A percentile compares a stretch with the other conserved stretches of the same genome.
Evolutionary conservation across 2,888 invertebrate genomes (phyloP).

Genomic region (Cloeon dipterum): DNA sequence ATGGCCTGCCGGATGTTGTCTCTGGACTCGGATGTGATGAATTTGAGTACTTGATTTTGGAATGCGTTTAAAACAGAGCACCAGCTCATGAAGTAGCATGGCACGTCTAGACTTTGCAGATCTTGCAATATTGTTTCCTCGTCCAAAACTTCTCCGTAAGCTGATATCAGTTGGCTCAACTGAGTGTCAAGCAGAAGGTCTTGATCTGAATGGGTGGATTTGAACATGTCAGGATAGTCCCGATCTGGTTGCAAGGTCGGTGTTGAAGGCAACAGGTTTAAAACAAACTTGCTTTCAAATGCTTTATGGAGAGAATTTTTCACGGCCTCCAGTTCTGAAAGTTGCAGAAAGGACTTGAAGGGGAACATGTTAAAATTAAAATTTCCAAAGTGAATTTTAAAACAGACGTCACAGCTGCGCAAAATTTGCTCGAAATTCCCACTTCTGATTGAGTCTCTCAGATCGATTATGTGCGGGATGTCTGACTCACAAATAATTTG

Average conservation of each 20-base stretch:
- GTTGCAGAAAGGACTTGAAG: conserved; percentile 10
- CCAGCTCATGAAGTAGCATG: conserved; percentile 12
- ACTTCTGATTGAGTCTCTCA: conserved; percentile 9
- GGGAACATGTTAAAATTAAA: conserved; percentile 9
- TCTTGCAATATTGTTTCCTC: conserved; percentile 10
- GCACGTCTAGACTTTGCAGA: conserved; percentile 9
- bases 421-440: conserved; percentile 1
- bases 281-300: conserved; percentile 8
- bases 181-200: conserved; percentile 12
- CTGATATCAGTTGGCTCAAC: conserved; percentile 16
- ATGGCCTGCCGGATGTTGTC: conserved; percentile 10
- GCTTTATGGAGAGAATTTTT: conserved; percentile 9
- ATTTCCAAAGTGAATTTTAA: too few relatives aligned
- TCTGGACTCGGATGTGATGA: conserved; percentile 11
- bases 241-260: neutral
- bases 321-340: conserved; percentile 9
- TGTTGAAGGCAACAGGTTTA: conserved; percentile 1
- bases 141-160: conserved; percentile 13
- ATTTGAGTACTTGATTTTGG: conserved; percentile 11
- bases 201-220: conserved; percentile 8
- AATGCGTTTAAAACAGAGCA: conserved; percentile 11
- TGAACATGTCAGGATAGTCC: conserved; percentile 8
- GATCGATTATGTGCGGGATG: conserved; percentile 6
- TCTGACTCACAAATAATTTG: too few relatives aligned
- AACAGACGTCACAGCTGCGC: neutral